A percentile compares a stretch with the other conserved stretches of the same genome.
These are phyloP conservation scores for Caenorhabditis afra DNA, from an alignment of 2,888 invertebrate species.

Conservation along the genomic window DNA sequence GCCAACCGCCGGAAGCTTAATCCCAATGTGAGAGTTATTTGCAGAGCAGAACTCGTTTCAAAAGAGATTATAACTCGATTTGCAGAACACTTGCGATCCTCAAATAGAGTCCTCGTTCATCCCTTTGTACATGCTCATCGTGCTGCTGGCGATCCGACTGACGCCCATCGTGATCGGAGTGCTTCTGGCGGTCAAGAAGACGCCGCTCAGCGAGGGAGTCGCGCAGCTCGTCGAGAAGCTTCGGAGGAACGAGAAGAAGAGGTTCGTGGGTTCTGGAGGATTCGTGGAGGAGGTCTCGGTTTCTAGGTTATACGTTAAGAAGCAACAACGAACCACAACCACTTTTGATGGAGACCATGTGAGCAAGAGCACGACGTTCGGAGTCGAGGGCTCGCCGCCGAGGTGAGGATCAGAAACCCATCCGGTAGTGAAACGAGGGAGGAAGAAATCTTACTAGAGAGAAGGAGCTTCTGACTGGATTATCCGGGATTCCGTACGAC, in stretches of 20 bases:
- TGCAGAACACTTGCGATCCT: slow-evolving; percentile 80
- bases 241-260: slow-evolving; percentile 53
- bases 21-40: slow-evolving; percentile 67
- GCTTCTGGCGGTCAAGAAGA: slow-evolving; percentile 66
- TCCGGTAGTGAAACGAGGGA: background rate
- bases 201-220: slow-evolving; percentile 69
- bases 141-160: slow-evolving; percentile 70
- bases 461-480: slow-evolving; percentile 26
- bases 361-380: slow-evolving; percentile 67
- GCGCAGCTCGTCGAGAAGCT: slow-evolving; percentile 69
- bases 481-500: slow-evolving; percentile 14
- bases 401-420: slow-evolving; percentile 26
- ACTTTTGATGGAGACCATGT: slow-evolving; percentile 56
- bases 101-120: slow-evolving; percentile 73
- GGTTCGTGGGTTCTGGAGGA: slow-evolving; percentile 22
- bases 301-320: slow-evolving; percentile 70
- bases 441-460: slow-evolving; percentile 35
- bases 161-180: slow-evolving; percentile 69
- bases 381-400: slow-evolving; percentile 53
- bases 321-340: slow-evolving; percentile 61
- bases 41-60: background rate
- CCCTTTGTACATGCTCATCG: slow-evolving; percentile 67
- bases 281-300: background rate
- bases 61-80: background rate
- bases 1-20: slow-evolving; percentile 72